Percentiles rank a stretch among this genome's conserved stretches.
Conservation (phyloP, 2,888 invertebrate species). For the Xylocampa areola region DNA sequence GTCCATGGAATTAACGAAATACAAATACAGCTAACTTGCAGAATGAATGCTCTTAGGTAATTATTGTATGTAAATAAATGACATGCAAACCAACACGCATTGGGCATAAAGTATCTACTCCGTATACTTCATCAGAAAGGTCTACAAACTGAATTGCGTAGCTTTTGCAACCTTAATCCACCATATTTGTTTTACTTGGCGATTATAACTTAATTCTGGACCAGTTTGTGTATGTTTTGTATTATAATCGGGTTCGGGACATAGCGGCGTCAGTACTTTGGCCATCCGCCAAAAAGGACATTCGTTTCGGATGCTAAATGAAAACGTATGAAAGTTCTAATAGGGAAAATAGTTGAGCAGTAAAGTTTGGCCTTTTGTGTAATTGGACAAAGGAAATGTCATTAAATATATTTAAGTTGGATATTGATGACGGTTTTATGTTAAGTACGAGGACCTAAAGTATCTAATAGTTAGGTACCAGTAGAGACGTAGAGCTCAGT, state of each 20-base stretch:
- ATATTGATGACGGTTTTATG: conserved; percentile 41
- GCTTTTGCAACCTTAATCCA: background rate
- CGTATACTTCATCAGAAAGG: no score
- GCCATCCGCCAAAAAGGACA: conserved; percentile 55
- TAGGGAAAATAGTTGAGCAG: conserved; percentile 39
- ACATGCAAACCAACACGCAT: no score
- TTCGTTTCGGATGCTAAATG: conserved; percentile 54
- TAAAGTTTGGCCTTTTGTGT: conserved; percentile 47
- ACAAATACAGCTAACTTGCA: no score
- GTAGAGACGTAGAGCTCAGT: no score
- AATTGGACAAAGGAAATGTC: conserved; percentile 48
- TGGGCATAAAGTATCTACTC: no score
- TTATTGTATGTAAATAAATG: no score
- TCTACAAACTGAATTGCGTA: conserved; percentile 1
- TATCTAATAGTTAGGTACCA: background rate
- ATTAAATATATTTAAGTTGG: conserved; percentile 33
- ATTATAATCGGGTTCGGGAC: conserved; percentile 50
- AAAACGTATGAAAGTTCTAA: conserved; percentile 55
- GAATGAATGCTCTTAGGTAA: no score
- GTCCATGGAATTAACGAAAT: background rate
- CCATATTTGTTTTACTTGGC: conserved; percentile 20
- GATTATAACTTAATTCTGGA: conserved; percentile 54
- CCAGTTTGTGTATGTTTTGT: conserved; percentile 41
- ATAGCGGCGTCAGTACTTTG: conserved; percentile 53
- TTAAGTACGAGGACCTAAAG: conserved; percentile 3